phyloP scores from a whole-genome alignment of 1,140 invertebrate species.

The Manduca sexta region DNA sequence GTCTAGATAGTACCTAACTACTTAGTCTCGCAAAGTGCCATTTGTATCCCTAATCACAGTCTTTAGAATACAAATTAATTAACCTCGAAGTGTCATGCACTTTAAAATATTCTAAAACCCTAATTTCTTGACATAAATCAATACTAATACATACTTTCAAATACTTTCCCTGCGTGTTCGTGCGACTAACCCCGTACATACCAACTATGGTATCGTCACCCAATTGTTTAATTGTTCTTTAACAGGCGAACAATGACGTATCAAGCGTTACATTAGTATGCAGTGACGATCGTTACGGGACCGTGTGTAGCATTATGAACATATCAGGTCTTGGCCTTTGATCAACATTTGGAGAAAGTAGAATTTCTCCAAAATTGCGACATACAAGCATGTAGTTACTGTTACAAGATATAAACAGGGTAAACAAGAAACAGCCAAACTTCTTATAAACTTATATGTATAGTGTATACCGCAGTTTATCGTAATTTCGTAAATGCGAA shows the following conservation, averaged over 20 bases:
- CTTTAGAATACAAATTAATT: too few species aligned
- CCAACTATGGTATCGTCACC: slow-evolving; percentile 20
- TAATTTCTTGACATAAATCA: slow-evolving; percentile 2
- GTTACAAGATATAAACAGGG: background rate
- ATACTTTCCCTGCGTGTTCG: slow-evolving; percentile 18
- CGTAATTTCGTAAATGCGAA: too few species aligned
- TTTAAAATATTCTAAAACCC: too few species aligned
- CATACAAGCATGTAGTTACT: background rate
- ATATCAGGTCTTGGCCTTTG: slow-evolving; percentile 38
- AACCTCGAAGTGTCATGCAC: too few species aligned
- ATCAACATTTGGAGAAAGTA: slow-evolving; percentile 48
- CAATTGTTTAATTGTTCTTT: slow-evolving; percentile 32
- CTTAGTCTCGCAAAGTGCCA: too few species aligned
- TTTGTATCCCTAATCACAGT: too few species aligned
- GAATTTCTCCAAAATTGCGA: slow-evolving; percentile 45
- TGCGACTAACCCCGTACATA: slow-evolving; percentile 16
- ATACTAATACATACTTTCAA: slow-evolving; percentile 9
- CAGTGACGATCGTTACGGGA: slow-evolving; percentile 33
- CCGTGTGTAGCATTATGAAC: slow-evolving; percentile 47
- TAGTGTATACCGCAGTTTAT: too few species aligned
- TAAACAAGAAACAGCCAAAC: too few species aligned
- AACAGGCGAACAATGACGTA: slow-evolving; percentile 18
- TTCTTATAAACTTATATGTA: too few species aligned
- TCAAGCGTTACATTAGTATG: slow-evolving; percentile 45
- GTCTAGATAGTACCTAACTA: too few species aligned